Evolutionary conservation across 2,113 vertebrate species (phyloP).

Genomic region (Psephotus haematonotus): DNA sequence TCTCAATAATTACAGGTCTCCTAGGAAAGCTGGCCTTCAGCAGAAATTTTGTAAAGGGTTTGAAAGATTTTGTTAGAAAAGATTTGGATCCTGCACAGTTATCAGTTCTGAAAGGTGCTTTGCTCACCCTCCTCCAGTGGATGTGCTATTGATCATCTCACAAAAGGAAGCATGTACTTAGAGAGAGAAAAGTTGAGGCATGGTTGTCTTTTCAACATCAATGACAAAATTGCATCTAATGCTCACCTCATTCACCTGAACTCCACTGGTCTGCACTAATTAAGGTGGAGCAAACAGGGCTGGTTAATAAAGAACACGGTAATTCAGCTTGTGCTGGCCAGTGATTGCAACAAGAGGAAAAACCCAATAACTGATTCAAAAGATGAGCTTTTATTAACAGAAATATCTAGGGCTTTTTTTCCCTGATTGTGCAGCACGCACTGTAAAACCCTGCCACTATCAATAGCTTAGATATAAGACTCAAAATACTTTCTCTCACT

Average conservation of each 20-base stretch:
- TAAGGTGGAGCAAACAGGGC: slow-evolving; percentile 50
- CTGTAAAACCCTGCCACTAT: slow-evolving; percentile 6
- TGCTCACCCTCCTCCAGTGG: slow-evolving; percentile 54
- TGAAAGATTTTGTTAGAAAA: slow-evolving; percentile 73
- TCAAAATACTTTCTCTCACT: not conserved
- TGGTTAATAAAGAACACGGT: not conserved
- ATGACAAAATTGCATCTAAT: slow-evolving; percentile 51
- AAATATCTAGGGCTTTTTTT: slow-evolving; percentile 38
- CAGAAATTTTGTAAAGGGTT: slow-evolving; percentile 63
- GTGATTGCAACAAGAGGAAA: slow-evolving; percentile 29
- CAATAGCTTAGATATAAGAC: not conserved
- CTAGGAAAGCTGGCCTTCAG: slow-evolving; percentile 60
- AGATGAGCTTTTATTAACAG: slow-evolving; percentile 53
- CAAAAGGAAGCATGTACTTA: slow-evolving; percentile 42
- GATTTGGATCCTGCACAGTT: slow-evolving; percentile 66
- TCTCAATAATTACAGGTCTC: slow-evolving; percentile 73
- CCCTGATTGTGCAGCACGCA: not conserved
- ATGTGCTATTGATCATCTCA: slow-evolving; percentile 70
- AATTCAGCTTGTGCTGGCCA: slow-evolving; percentile 43
- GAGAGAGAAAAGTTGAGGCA: not conserved
- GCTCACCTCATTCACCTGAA: slow-evolving; percentile 58
- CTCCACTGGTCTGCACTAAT: slow-evolving; percentile 57
- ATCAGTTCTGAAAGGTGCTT: slow-evolving; percentile 70
- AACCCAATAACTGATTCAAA: slow-evolving; percentile 41
- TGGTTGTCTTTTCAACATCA: slow-evolving; percentile 60